Conservation (phyloP, 2,113 vertebrate genomes). For the Stigmatopora nigra region DNA sequence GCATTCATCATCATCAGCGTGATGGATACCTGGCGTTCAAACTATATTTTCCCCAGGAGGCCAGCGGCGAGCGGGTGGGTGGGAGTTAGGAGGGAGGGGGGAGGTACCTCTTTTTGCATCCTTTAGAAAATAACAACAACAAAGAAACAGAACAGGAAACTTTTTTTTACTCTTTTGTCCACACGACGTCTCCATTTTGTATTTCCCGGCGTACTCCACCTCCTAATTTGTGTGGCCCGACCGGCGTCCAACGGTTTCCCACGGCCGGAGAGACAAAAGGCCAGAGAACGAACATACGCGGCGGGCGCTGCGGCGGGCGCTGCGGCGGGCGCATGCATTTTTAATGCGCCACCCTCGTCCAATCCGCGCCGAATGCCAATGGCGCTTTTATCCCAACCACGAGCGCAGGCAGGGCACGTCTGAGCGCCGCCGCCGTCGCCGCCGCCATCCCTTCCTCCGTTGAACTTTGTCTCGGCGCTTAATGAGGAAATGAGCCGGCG, state of each 20-base stretch:
- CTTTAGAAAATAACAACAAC: too few relatives aligned
- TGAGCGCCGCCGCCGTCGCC: slow-evolving; percentile 1
- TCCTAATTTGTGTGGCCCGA: slow-evolving; percentile 59
- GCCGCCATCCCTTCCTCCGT: neutral
- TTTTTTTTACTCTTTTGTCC: neutral
- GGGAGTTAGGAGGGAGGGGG: slow-evolving; percentile 9
- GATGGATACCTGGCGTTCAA: slow-evolving; percentile 52
- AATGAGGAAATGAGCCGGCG: slow-evolving; percentile 14
- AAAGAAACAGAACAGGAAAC: slow-evolving; percentile 45
- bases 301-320: too few relatives aligned
- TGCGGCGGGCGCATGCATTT: slow-evolving; percentile 62
- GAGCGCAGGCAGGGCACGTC: slow-evolving; percentile 30
- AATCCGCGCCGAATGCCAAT: slow-evolving; percentile 61
- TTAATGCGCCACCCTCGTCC: slow-evolving; percentile 67
- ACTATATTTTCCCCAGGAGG: slow-evolving; percentile 57
- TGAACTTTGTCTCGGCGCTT: slow-evolving; percentile 20
- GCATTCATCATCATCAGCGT: slow-evolving; percentile 59
- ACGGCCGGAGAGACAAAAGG: slow-evolving; percentile 60
- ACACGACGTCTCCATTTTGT: neutral
- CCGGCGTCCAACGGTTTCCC: slow-evolving; percentile 53
- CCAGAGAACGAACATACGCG: slow-evolving; percentile 54
- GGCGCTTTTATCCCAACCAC: slow-evolving; percentile 34
- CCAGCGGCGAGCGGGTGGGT: too few relatives aligned
- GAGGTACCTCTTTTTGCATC: slow-evolving; percentile 33
- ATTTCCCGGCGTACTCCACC: slow-evolving; percentile 17